Base-by-base conservation (phyloP, 2,888 invertebrate genomes). In the Pristionchus mayeri region DNA sequence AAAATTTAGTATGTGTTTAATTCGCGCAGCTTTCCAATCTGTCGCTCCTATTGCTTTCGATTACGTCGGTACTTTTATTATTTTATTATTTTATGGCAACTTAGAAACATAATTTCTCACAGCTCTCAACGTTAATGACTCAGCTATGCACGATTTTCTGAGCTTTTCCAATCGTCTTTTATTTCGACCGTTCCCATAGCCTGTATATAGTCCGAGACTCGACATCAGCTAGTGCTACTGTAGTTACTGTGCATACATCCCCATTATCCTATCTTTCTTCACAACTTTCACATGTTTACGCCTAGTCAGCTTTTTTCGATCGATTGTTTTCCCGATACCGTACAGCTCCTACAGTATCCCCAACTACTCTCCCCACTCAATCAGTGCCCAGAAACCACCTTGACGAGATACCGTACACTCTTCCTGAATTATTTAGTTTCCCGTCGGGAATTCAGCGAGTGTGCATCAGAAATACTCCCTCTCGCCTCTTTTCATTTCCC, bases 321-420 rank as follows among this genome's bases (percentile, higher is more conserved):
- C 1, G 2, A 18, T n/a, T n/a, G 24, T 7, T 83, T 67, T 83
- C 27, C 67, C 48, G 71, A 83, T n/a, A 50, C 34, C 2, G 24
- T 71, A 7, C 30, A 16, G 67, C 34, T 57, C 11, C 21, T 44
- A 40, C 40, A n/a, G 71, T 71, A 37, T 24, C 21, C 71, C 71
- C 40, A 44, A 9, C 13, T 44, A n/a, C n/a, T n/a, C n/a, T n/a
- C n/a, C n/a, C n/a, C n/a, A 44, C 37, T 13, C 71, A n/a, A 40
- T n/a, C 71, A 71, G 71, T 71, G 71, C 71, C 71, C 71, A 71
- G 44, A 71, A 71, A n/a, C n/a, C n/a, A 34, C 24, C n/a, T n/a
- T 40, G 67, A 67, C 67, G 67, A 67, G 67, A 67, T 67, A 67
- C 67, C 67, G 34, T 67, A 67, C 67, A 60, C 60, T 60, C 60